Conservation (phyloP, 1,140 invertebrate genomes). For the Dysdera silvatica region DNA sequence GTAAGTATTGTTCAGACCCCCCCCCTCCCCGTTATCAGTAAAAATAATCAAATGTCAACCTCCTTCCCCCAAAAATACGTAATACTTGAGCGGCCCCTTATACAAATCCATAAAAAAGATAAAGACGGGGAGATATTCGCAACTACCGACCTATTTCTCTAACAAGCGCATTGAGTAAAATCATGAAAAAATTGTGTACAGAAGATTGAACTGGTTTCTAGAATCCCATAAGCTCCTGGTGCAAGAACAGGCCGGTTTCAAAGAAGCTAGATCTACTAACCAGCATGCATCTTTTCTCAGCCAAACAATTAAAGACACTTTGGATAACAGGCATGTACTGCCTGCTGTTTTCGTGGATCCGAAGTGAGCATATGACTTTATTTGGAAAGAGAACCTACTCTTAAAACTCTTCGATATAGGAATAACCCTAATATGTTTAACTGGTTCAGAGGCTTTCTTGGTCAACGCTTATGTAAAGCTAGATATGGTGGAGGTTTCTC, state of each 20-base stretch:
- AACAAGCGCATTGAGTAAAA: not conserved
- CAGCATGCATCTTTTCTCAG: not conserved
- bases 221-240: not conserved
- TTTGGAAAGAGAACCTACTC: not conserved
- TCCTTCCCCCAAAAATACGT: no score
- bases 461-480: not conserved
- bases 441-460: not conserved
- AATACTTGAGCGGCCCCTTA: not conserved
- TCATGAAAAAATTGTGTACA: slow-evolving; percentile 3
- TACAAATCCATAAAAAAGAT: slow-evolving; percentile 9
- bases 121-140: not conserved
- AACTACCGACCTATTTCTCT: slow-evolving; percentile 9
- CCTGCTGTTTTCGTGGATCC: slow-evolving; percentile 6
- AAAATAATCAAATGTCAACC: no score
- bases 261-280: not conserved
- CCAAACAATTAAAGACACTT: not conserved
- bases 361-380: slow-evolving; percentile 2
- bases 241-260: not conserved
- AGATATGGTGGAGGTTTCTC: not conserved
- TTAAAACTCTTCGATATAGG: not conserved
- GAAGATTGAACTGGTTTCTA: not conserved
- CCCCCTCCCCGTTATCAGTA: no score
- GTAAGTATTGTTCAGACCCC: no score
- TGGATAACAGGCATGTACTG: slow-evolving; percentile 4
- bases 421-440: not conserved